Percentiles rank a stretch among this genome's conserved stretches.
phyloP scores from a whole-genome alignment of 1,140 invertebrate genomes.

The Eumaeus atala region DNA sequence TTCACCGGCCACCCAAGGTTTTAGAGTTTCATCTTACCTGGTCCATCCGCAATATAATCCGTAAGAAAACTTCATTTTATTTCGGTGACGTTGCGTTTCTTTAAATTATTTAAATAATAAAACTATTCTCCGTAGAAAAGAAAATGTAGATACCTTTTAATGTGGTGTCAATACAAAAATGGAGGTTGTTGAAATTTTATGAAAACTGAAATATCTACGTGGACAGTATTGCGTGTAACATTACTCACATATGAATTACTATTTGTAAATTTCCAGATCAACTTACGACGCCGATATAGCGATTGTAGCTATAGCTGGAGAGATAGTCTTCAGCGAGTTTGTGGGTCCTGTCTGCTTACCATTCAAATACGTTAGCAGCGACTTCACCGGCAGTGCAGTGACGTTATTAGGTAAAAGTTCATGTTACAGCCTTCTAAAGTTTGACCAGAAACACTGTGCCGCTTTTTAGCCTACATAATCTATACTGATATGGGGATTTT shows the following conservation, averaged over 20 bases:
- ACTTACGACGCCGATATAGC: slow-evolving; percentile 78
- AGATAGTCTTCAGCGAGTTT: slow-evolving; percentile 71
- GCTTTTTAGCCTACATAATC: no score
- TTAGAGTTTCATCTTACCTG: slow-evolving; percentile 14
- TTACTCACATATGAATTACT: not conserved
- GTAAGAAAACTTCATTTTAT: slow-evolving; percentile 28
- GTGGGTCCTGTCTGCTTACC: slow-evolving; percentile 82
- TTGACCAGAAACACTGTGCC: no score
- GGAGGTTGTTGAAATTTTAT: no score
- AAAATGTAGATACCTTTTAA: no score
- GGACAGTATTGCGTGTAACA: no score
- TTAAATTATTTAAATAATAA: no score
- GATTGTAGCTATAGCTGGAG: slow-evolving; percentile 66
- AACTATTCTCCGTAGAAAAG: not conserved
- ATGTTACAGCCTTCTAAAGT: no score
- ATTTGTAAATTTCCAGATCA: slow-evolving; percentile 25
- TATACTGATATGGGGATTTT: no score
- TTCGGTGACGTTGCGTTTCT: no score
- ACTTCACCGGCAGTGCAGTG: slow-evolving; percentile 69
- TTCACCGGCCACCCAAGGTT: slow-evolving; percentile 28
- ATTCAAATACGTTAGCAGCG: slow-evolving; percentile 65
- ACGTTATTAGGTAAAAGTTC: slow-evolving; percentile 70
- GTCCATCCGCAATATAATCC: slow-evolving; percentile 33
- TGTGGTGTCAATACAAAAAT: no score
- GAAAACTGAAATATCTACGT: no score